Evolutionary conservation across 2,888 invertebrate genomes (phyloP), one percentile per base, ranked within the genome.

Genomic region (Phlogophora meticulosa): DNA sequence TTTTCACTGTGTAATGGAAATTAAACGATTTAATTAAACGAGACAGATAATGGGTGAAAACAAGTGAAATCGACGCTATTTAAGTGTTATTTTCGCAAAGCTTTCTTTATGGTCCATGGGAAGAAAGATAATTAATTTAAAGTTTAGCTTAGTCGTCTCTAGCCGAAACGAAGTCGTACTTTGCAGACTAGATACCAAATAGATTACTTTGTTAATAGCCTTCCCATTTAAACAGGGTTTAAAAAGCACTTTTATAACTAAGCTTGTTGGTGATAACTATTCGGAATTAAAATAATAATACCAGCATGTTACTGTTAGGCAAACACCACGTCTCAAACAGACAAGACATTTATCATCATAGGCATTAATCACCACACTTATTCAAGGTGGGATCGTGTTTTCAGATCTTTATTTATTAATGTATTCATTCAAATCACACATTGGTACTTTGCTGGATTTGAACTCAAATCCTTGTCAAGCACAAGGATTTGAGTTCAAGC

Each of bases 111-210:
- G 48, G 42, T 62, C 32, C 20, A 62, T 61, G 52, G 62, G 40
- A 55, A 75, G 10, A 69, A 28, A 32, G 36, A 57, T 48, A 69
- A 63, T 75, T 55, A 75, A 69, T 75, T 62, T 48, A 53, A 75
- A 36, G 46, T 58, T 62, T 9, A 58, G 46, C 15, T 75, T 10
- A 73, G 13, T 61, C 10, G 34, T 20, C 20, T 36, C 15, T 32
- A 15, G 11, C 45, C 49, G 10, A 69, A 75, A 55, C 49, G 55
- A 52, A 67, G 40, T 62, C 13, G 11, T 42, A n/a, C 46, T 28
- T 40, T 36, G 17, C 53, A 49, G 42, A 56, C 38, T 45, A 32
- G 42, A 57, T 53, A 56, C 20, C 15, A 55, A 73, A 63, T 69
- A 58, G 40, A 69, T 69, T 63, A 40, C 40, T 69, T 46, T 42